These are phyloP conservation scores for Notoglanidium macrostoma DNA, from an alignment of 2,797 vertebrate genomes.

Conservation along the genomic window DNA sequence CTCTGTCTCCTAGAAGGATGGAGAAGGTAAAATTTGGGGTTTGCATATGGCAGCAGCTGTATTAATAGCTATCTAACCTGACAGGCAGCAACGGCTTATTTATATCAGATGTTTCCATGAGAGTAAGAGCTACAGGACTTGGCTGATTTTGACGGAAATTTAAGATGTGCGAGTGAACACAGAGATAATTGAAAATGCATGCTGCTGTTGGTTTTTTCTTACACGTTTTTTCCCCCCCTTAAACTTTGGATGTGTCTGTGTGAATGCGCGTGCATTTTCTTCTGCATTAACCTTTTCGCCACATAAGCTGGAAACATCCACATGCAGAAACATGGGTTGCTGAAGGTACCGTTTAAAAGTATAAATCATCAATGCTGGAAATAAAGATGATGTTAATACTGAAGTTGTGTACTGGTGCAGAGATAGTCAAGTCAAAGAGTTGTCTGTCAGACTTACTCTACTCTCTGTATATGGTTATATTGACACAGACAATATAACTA, in stretches of 20 bases:
- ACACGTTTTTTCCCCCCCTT: constrained; percentile 38
- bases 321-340: constrained; percentile 59
- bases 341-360: constrained; percentile 57
- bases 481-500: constrained; percentile 39
- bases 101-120: constrained; percentile 76
- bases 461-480: constrained; percentile 49
- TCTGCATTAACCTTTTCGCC: constrained; percentile 53
- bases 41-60: constrained; percentile 65
- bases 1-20: constrained; percentile 62
- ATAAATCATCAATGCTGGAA: constrained; percentile 66
- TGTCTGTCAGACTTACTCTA: constrained; percentile 42
- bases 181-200: constrained; percentile 68
- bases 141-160: constrained; percentile 64
- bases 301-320: constrained; percentile 69
- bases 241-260: constrained; percentile 39
- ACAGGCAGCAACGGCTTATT: constrained; percentile 75
- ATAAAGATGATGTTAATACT: constrained; percentile 61
- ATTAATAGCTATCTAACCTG: constrained; percentile 75
- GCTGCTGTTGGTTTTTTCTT: constrained; percentile 57
- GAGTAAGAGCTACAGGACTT: constrained; percentile 65
- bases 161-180: constrained; percentile 58
- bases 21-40: constrained; percentile 58
- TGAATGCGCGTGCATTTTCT: constrained; percentile 46
- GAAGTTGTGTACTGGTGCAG: constrained; percentile 30
- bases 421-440: constrained; percentile 45